Percentiles rank a stretch among this genome's conserved stretches.
phyloP scores from a whole-genome alignment of 2,888 invertebrate species.

The Cecidostiba fungosa region DNA sequence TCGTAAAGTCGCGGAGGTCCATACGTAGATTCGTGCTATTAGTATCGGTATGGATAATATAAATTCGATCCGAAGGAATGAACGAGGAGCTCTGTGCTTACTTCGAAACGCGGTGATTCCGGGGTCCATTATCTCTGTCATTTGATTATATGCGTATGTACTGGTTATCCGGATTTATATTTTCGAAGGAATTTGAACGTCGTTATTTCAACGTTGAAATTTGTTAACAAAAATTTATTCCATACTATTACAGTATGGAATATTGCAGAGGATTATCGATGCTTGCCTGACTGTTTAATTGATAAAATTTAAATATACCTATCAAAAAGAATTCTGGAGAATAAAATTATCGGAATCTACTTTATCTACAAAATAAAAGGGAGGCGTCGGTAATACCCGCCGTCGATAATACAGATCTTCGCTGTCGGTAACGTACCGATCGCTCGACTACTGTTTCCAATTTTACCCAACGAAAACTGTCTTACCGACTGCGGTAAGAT shows the following conservation, averaged over 20 bases:
- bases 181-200: neutral
- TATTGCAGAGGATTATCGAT: neutral
- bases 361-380: neutral
- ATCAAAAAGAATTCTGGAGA: neutral
- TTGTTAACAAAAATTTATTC: neutral
- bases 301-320: neutral
- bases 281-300: neutral
- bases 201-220: neutral
- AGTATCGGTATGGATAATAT: constrained; percentile 43
- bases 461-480: neutral
- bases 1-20: constrained; percentile 47
- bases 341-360: neutral
- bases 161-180: constrained; percentile 19
- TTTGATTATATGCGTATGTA: neutral
- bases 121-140: neutral
- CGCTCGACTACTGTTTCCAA: neutral
- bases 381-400: neutral
- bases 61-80: constrained; percentile 47
- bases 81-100: constrained; percentile 36
- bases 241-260: neutral
- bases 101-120: constrained; percentile 20
- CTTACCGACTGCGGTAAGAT: neutral
- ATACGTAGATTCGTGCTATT: constrained; percentile 25
- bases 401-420: neutral
- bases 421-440: neutral